Percentiles rank a stretch among this genome's conserved stretches.
Evolutionary conservation across 2,797 vertebrate genomes (phyloP).

Genomic region (Arremon aurantiirostris): DNA sequence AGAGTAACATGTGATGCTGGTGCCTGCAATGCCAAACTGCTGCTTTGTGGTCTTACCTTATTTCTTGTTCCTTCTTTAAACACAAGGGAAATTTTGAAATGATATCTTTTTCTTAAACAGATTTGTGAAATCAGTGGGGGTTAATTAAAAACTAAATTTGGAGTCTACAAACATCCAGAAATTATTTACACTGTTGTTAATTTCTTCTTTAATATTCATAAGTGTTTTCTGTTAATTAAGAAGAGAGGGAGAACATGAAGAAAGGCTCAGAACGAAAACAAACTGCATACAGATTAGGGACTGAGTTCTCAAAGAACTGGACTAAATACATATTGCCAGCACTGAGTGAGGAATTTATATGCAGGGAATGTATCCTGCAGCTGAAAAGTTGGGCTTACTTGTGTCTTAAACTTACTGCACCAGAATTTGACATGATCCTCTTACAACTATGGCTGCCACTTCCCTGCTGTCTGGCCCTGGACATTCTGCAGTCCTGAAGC

Average conservation of each 20-base stretch:
- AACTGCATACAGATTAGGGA: conserved; percentile 63
- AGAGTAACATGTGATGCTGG: neutral
- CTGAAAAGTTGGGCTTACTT: neutral
- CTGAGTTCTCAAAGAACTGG: conserved; percentile 41
- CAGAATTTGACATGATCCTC: neutral
- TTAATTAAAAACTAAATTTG: conserved; percentile 75
- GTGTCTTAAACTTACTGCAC: neutral
- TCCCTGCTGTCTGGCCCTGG: neutral
- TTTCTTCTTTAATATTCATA: conserved; percentile 80
- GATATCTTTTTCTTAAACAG: conserved; percentile 11
- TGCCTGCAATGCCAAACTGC: neutral
- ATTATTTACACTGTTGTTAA: conserved; percentile 77
- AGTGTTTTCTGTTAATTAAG: conserved; percentile 76
- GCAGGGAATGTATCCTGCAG: neutral
- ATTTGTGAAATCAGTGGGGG: conserved; percentile 61
- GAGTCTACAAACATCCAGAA: conserved; percentile 72
- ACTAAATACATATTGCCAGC: neutral
- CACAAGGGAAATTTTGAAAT: conserved; percentile 33
- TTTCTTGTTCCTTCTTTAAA: neutral
- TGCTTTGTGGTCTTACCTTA: neutral
- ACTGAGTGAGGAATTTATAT: conserved; percentile 20
- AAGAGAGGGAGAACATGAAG: conserved; percentile 69
- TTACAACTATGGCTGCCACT: neutral
- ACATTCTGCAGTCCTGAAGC: neutral
- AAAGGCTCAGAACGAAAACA: conserved; percentile 59